Evolutionary conservation across 2,888 invertebrate genomes (phyloP).

Genomic region (Drosophila melanosoma): DNA sequence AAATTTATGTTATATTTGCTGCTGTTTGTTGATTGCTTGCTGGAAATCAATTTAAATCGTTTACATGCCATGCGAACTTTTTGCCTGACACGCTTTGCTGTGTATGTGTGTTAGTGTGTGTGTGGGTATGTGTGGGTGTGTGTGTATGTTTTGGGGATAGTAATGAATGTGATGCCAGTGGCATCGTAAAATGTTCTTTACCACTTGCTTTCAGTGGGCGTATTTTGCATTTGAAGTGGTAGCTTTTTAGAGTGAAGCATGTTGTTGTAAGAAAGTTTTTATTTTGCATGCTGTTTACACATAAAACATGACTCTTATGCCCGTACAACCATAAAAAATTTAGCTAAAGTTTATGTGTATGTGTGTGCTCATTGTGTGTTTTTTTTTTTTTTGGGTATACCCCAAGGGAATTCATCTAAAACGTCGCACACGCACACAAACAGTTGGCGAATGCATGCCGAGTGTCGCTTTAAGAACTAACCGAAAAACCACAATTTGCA

Average conservation of each 20-base stretch:
- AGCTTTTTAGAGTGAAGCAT: slow-evolving; percentile 13
- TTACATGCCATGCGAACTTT: slow-evolving; percentile 21
- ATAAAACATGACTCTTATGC: slow-evolving; percentile 61
- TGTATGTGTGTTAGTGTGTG: not conserved
- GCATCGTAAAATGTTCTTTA: slow-evolving; percentile 24
- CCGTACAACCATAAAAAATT: slow-evolving; percentile 46
- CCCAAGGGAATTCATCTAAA: slow-evolving; percentile 14
- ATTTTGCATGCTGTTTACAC: slow-evolving; percentile 56
- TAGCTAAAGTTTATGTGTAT: slow-evolving; percentile 16
- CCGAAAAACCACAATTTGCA: slow-evolving; percentile 22
- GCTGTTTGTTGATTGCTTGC: slow-evolving; percentile 55
- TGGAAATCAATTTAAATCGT: slow-evolving; percentile 70
- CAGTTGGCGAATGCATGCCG: slow-evolving; percentile 21
- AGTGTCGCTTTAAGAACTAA: slow-evolving; percentile 34
- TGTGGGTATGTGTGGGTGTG: not conserved
- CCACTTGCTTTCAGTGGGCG: slow-evolving; percentile 19
- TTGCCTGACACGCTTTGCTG: not conserved
- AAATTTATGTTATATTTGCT: slow-evolving; percentile 26
- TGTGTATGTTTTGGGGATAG: slow-evolving; percentile 5
- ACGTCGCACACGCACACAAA: not conserved
- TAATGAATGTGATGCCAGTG: slow-evolving; percentile 20
- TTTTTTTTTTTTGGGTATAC: not conserved
- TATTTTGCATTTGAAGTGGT: not conserved
- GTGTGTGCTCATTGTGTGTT: slow-evolving; percentile 18
- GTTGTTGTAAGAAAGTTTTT: slow-evolving; percentile 25